A percentile compares a stretch with the other conserved stretches of the same genome.
Evolutionary conservation across 2,888 invertebrate species (phyloP).

Genomic region (Arrhopalites spinosus): DNA sequence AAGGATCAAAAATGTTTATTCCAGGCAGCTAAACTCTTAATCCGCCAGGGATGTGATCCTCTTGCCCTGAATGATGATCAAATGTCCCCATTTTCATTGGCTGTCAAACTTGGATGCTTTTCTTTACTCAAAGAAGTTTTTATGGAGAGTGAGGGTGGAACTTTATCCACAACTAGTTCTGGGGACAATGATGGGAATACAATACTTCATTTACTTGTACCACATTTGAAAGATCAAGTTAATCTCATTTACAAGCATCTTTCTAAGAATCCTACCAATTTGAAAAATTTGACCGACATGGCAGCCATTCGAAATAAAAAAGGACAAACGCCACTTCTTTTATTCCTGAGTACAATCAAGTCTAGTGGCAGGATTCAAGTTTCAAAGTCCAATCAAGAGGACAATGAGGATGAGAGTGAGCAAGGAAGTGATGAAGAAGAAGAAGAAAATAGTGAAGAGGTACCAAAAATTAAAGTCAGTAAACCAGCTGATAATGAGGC

Average conservation of each 20-base stretch:
- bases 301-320: slow-evolving; percentile 1
- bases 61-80: slow-evolving; percentile 36
- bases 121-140: slow-evolving; percentile 35
- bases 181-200: slow-evolving; percentile 20
- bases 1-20: slow-evolving; percentile 38
- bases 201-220: slow-evolving; percentile 38
- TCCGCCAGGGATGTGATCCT: slow-evolving; percentile 41
- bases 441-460: neutral
- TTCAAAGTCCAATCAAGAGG: neutral
- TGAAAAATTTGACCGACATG: slow-evolving; percentile 6
- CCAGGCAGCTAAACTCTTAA: slow-evolving; percentile 37
- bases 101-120: slow-evolving; percentile 38
- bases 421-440: neutral
- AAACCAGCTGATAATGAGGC: neutral
- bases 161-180: neutral
- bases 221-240: slow-evolving; percentile 9
- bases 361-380: neutral
- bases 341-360: slow-evolving; percentile 1
- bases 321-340: slow-evolving; percentile 24
- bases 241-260: slow-evolving; percentile 16
- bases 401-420: neutral
- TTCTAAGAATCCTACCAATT: neutral
- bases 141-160: neutral
- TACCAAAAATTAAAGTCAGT: neutral
- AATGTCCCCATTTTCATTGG: slow-evolving; percentile 39